Base-by-base conservation (phyloP, 2,888 invertebrate species). In the Dicycla oo region DNA sequence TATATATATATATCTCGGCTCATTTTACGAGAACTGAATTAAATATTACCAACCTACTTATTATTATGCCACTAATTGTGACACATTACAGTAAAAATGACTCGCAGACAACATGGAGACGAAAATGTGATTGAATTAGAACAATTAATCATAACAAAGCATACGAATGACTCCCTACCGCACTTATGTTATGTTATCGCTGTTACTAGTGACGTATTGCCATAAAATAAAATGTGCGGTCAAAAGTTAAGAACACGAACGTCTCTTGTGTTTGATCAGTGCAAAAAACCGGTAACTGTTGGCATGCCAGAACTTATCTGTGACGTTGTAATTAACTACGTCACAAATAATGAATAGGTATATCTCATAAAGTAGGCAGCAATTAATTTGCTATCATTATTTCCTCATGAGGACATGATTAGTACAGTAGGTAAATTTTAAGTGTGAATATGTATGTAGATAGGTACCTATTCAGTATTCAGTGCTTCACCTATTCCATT, bases 301-400 rank as follows among this genome's bases (percentile, higher is more conserved):
- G 68, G 57, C 58, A 73, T 47, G 69, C 43, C 18, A 53, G 23
- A 47, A 61, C 18, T 45, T 56, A 11, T 47, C n/a, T 54, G 57
- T 82, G 72, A 76, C 81, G 66, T 76, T n/a, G 45, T 62, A 38
- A 57, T 47, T 3, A 63, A 45, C 23, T 61, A 73, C 68, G 68
- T 66, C 65, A 82, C 47, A 54, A 40, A 5, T 23, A 40, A 70
- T 64, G 8, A 38, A 66, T 66, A 69, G 57, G 47, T 64, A 69
- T 69, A 23, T 58, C 30, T 69, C 40, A 76, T 62, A 30, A 63
- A 70, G 66, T 53, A 43, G 34, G 15, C 49, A 23, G 45, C 26
- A 66, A 72, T 78, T 57, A 62, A 62, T 82, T 78, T 56, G 51
- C 26, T 38, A 43, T 47, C 18, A 51, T 82, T 81, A 51, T 82